Percentiles rank a stretch among this genome's conserved stretches.
Evolutionary conservation across 2,797 vertebrate species (phyloP).

Genomic region (Malurus leucopterus): DNA sequence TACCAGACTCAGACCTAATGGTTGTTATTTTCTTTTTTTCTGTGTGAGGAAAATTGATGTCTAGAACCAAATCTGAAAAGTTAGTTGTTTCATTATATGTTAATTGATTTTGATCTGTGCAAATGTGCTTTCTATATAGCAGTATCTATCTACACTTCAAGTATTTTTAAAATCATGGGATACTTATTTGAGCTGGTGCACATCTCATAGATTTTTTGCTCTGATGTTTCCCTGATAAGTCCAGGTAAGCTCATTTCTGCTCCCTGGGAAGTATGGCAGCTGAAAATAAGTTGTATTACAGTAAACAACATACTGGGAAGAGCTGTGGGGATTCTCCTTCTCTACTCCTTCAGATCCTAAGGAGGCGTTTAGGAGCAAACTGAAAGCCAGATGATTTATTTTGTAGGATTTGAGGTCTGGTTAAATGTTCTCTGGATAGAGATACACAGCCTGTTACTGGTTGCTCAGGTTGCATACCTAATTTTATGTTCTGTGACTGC

Average conservation of each 20-base stretch:
- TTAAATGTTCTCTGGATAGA: neutral
- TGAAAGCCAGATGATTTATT: neutral
- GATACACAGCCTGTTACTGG: accelerated
- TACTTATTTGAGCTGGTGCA: neutral
- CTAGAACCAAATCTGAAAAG: neutral
- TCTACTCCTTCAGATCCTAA: neutral
- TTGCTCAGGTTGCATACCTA: neutral
- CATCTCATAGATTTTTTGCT: neutral
- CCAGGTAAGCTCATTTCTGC: neutral
- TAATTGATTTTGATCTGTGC: neutral
- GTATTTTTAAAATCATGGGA: neutral
- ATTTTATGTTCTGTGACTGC: neutral
- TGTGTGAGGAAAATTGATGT: neutral
- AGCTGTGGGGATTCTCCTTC: neutral
- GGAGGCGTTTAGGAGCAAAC: neutral
- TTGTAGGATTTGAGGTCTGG: neutral
- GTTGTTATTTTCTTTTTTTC: neutral
- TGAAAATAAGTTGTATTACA: neutral
- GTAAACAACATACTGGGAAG: neutral
- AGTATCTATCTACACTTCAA: neutral
- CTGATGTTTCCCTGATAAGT: neutral
- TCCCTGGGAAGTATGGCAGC: neutral
- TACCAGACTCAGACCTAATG: neutral
- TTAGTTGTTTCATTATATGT: neutral
- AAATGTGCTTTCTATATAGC: neutral